Percentiles rank a stretch among this genome's conserved stretches.
These are phyloP conservation scores for Anabas testudineus DNA, from an alignment of 2,797 vertebrate species.

Conservation along the genomic window DNA sequence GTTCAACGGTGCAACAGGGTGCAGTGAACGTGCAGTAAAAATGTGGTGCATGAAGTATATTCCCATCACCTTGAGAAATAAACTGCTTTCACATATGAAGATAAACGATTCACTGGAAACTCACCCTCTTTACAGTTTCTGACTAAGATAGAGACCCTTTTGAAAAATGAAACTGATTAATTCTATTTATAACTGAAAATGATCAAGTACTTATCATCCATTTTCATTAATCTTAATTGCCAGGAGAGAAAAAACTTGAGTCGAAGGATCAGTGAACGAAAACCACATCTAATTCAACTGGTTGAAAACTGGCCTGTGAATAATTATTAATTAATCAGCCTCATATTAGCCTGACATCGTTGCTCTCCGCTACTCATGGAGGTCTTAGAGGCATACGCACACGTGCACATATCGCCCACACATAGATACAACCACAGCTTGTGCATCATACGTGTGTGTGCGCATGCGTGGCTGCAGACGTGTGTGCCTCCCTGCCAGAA, in stretches of 20 bases:
- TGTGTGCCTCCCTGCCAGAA: conserved; percentile 32
- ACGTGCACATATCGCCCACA: conserved; percentile 8
- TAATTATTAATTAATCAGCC: conserved; percentile 79
- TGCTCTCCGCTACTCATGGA: conserved; percentile 44
- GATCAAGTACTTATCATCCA: conserved; percentile 70
- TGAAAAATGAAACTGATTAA: conserved; percentile 66
- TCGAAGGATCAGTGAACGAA: conserved; percentile 66
- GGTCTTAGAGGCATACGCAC: conserved; percentile 23
- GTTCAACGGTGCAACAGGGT: not conserved
- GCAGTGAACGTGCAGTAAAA: conserved; percentile 7
- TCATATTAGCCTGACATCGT: conserved; percentile 68
- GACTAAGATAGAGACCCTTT: conserved; percentile 36
- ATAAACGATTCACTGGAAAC: conserved; percentile 31
- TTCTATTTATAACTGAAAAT: conserved; percentile 68
- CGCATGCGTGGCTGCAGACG: conserved; percentile 4
- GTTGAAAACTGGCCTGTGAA: conserved; percentile 62
- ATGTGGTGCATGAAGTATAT: no score
- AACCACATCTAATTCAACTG: conserved; percentile 70
- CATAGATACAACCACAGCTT: conserved; percentile 13
- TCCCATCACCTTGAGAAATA: conserved; percentile 24
- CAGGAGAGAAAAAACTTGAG: conserved; percentile 25
- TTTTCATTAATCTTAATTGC: conserved; percentile 75
- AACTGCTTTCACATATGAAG: conserved; percentile 9
- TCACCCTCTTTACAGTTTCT: conserved; percentile 18
- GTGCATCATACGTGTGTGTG: not conserved